phyloP scores from a whole-genome alignment of 1,140 invertebrate genomes.

The Bombus waltoni region DNA sequence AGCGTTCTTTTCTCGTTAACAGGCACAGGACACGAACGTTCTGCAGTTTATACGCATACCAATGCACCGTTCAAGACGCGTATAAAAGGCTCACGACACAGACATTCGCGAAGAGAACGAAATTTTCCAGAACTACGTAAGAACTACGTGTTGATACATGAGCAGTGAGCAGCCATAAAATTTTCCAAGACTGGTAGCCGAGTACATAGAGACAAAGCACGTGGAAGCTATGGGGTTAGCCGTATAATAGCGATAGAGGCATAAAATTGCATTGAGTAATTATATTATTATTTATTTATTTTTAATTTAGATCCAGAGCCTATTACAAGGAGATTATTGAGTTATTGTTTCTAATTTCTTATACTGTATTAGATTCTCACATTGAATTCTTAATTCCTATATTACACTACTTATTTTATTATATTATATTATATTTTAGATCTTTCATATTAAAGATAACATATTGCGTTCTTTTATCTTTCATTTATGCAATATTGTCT shows the following conservation, averaged over 20 bases:
- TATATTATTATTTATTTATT: no score
- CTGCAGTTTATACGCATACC: slow-evolving; percentile 23
- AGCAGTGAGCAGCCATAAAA: neutral
- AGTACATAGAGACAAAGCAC: neutral
- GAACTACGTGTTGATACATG: slow-evolving; percentile 21
- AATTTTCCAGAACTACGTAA: slow-evolving; percentile 43
- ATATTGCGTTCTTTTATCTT: no score
- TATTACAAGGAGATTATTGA: no score
- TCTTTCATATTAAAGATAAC: no score
- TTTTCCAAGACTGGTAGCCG: slow-evolving; percentile 20
- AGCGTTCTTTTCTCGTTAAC: neutral
- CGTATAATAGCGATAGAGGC: neutral
- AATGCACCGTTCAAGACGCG: neutral
- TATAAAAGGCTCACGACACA: neutral
- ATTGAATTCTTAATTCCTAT: no score
- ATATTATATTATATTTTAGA: no score
- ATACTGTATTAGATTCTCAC: no score
- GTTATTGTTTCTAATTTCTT: no score
- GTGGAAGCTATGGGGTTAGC: neutral
- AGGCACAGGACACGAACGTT: slow-evolving; percentile 6
- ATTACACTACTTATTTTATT: neutral
- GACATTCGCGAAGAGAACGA: slow-evolving; percentile 1
- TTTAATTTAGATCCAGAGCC: no score
- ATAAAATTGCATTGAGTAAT: neutral
- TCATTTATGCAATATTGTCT: no score